Percentiles rank a stretch among this genome's conserved stretches.
These are phyloP conservation scores for Actinopyga echinites DNA, from an alignment of 53 echinoderm and acorn worm species.

Conservation along the genomic window DNA sequence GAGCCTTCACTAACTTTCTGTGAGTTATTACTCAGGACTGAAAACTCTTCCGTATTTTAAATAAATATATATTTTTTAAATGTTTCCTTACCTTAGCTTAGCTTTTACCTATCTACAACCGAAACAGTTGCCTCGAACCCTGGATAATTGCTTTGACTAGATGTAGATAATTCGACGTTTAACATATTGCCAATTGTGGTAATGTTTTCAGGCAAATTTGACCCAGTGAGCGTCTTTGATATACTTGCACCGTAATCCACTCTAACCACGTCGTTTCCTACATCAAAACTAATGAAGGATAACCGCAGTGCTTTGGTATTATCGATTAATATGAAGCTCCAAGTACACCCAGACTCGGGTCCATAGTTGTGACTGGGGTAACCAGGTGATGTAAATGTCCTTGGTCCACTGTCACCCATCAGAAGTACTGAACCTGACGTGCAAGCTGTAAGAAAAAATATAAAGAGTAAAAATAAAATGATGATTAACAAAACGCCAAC, in stretches of 20 bases:
- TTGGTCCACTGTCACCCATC: neutral
- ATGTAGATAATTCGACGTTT: neutral
- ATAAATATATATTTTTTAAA: too few relatives aligned
- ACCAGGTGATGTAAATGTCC: neutral
- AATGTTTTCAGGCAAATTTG: neutral
- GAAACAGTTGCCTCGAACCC: neutral
- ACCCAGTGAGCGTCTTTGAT: neutral
- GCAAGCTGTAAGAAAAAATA: neutral
- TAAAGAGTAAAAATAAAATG: too few relatives aligned
- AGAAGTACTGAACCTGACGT: neutral
- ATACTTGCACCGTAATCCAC: neutral
- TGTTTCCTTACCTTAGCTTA: too few relatives aligned
- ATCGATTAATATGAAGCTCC: neutral
- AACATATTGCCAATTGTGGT: neutral
- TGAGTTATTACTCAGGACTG: too few relatives aligned
- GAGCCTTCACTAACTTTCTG: too few relatives aligned
- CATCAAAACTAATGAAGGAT: neutral
- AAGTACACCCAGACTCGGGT: neutral
- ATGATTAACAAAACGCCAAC: too few relatives aligned
- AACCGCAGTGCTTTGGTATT: neutral
- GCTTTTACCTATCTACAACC: neutral
- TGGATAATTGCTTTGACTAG: neutral
- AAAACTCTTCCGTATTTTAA: too few relatives aligned
- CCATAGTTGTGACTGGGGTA: neutral
- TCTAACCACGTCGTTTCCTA: neutral